Base-by-base conservation (phyloP, 64 coral and sea anemone genomes). In the Pocillopora verrucosa region DNA sequence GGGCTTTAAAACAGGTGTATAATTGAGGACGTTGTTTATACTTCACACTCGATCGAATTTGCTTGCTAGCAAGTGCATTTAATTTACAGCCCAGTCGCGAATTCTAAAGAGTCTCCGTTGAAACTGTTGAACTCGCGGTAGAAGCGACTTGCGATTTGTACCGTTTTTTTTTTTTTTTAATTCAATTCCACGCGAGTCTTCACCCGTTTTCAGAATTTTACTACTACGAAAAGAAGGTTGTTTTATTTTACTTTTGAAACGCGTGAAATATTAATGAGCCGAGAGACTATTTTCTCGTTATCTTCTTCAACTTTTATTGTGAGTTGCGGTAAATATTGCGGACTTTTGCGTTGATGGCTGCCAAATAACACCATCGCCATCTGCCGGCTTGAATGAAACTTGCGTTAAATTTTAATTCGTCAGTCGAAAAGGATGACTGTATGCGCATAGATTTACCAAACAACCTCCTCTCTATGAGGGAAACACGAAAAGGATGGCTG, bases 381-480 rank as follows among this genome's bases (percentile, higher is more conserved):
- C 82, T 85, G 82, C 82, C 65, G 59, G 41, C 64, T n/a, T 72
- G 37, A 57, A 68, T 56, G 45, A 38, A 65, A 65, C 20, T 85
- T 72, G 36, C 82, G 56, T 85, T 85, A 85, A 85, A 85, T 59
- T 85, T 85, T 85, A 85, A 85, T 85, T 85, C 20, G 63, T 20
- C 24, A 85, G 69, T 70, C 82, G 56, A 72, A 85, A 70, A 85
- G 61, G 16, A 72, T 36, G 82, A 38, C 20, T 35, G 72, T 85
- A 2, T 45, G 63, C 61, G 38, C 10, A n/a, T 85, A 36, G 63
- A 72, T 85, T 72, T 85, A 85, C 82, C 65, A 72, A 24, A 16
- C 41, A 19, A 17, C 22, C 34, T 38, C 69, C 20, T 56, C n/a
- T 19, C 64, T 38, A 15, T 4, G 65, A 19, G 15, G 15, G 36